phyloP scores from a whole-genome alignment of 2,797 vertebrate species.

The Oreonectes daqikongensis region DNA sequence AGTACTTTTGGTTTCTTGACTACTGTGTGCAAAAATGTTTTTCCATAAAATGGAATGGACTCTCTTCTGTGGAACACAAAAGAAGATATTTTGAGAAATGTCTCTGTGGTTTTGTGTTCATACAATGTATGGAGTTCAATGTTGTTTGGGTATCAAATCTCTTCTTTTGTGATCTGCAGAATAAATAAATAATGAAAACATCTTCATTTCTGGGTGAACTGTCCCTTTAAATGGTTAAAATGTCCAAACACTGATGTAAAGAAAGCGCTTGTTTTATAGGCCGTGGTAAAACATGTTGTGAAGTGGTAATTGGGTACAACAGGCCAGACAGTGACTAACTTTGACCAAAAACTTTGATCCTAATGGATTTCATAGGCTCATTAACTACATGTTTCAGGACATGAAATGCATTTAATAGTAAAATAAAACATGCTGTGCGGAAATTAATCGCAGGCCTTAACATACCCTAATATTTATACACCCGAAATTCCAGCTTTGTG shows the following conservation, averaged over 20 bases:
- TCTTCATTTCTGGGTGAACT: too few species aligned
- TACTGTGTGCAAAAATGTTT: too few species aligned
- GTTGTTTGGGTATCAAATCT: too few species aligned
- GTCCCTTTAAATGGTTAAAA: constrained; percentile 2
- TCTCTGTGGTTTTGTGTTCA: too few species aligned
- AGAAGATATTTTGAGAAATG: too few species aligned
- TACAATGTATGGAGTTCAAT: too few species aligned
- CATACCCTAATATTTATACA: neutral
- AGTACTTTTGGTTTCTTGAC: too few species aligned
- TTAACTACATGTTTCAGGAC: constrained; percentile 29
- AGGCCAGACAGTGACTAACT: neutral
- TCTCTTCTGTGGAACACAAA: too few species aligned
- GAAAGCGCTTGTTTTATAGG: constrained; percentile 11
- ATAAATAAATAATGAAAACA: too few species aligned
- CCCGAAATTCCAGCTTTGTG: neutral
- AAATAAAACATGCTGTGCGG: neutral
- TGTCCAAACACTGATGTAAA: constrained; percentile 12
- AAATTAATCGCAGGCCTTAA: constrained; percentile 11
- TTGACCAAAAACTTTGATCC: neutral
- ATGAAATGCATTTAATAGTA: constrained; percentile 14
- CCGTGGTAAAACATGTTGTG: constrained; percentile 12
- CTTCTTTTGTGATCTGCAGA: too few species aligned
- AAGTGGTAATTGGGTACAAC: constrained; percentile 16
- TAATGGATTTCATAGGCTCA: constrained; percentile 6
- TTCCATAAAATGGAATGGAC: too few species aligned